Evolutionary conservation across 2,888 invertebrate species (phyloP), one percentile per base, ranked within the genome.

Genomic region (Cryptus armator): DNA sequence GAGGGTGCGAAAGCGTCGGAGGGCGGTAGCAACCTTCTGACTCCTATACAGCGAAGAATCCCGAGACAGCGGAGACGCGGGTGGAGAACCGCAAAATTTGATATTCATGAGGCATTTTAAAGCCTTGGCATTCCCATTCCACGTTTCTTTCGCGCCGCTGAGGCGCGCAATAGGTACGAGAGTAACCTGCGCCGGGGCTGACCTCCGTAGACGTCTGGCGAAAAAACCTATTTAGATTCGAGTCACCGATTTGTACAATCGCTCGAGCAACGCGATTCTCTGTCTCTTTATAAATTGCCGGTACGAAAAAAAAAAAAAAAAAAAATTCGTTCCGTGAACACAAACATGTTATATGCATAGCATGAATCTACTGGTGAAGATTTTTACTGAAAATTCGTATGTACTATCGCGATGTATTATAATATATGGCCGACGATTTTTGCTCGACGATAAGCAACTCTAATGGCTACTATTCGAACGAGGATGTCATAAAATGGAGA

Each of bases 31-130:
- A 70, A 64, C 72, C 76, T 72, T 77, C 67, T 48, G 24, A 72
- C 43, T 77, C 32, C 53, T 53, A 16, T 19, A 46, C 76, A 75
- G 67, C 9, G 48, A 68, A 66, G 74, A 62, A 19, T 44, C 51
- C 56, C 32, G 24, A 59, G 32, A 66, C 67, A 71, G 74, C 70
- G 67, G 75, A 74, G 74, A 43, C 68, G 79, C 51, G 70, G 37
- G 46, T 72, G 78, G 84, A 85, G 88, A 87, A 83, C 70, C 62
- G 19, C 72, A 87, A 90, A 89, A 90, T 90, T 90, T 90, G 88
- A 90, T 90, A 90, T 91, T 90, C 91, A 91, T 90, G 90, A 90
- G 89, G 89, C 89, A 90, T 91, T 91, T 91, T 91, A 90, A 89
- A 91, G 88, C 89, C 89, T 87, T 88, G 88, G 87, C 87, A 79